Conservation (phyloP, 2,888 invertebrate species). For the Eilema depressum region DNA sequence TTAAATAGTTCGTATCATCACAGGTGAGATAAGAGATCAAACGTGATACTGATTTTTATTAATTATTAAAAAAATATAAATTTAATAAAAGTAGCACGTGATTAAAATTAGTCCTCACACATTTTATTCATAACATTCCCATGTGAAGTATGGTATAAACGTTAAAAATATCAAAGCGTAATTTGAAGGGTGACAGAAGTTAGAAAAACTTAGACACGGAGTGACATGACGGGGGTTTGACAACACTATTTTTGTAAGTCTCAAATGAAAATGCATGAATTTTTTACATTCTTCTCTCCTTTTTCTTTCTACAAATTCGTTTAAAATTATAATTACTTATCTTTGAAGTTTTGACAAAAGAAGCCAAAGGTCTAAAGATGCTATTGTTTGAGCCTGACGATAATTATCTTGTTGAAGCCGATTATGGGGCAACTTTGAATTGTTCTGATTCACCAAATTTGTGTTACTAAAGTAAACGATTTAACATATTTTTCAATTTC, state of each 20-base stretch:
- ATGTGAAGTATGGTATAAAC: slow-evolving; percentile 57
- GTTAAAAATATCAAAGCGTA: slow-evolving; percentile 60
- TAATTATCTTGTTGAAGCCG: slow-evolving; percentile 47
- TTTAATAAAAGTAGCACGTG: slow-evolving; percentile 16
- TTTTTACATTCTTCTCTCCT: slow-evolving; percentile 25
- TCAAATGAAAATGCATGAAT: slow-evolving; percentile 45
- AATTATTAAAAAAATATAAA: not conserved
- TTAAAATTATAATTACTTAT: slow-evolving; percentile 46
- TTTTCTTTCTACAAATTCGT: slow-evolving; percentile 37
- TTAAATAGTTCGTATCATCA: no score
- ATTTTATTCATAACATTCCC: slow-evolving; percentile 54
- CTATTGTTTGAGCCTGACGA: slow-evolving; percentile 45
- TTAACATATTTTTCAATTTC: not conserved
- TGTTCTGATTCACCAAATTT: slow-evolving; percentile 2
- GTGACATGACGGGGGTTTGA: slow-evolving; percentile 63
- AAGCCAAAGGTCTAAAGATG: slow-evolving; percentile 48
- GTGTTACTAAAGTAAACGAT: not conserved
- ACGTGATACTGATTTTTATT: not conserved
- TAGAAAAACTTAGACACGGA: slow-evolving; percentile 54
- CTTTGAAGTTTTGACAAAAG: slow-evolving; percentile 48
- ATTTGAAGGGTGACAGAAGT: slow-evolving; percentile 57
- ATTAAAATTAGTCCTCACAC: slow-evolving; percentile 46
- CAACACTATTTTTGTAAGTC: slow-evolving; percentile 62
- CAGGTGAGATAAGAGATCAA: no score
- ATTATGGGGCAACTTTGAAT: slow-evolving; percentile 31